phyloP scores from a whole-genome alignment of 2,113 vertebrate genomes.

The Gallinago undulata region DNA sequence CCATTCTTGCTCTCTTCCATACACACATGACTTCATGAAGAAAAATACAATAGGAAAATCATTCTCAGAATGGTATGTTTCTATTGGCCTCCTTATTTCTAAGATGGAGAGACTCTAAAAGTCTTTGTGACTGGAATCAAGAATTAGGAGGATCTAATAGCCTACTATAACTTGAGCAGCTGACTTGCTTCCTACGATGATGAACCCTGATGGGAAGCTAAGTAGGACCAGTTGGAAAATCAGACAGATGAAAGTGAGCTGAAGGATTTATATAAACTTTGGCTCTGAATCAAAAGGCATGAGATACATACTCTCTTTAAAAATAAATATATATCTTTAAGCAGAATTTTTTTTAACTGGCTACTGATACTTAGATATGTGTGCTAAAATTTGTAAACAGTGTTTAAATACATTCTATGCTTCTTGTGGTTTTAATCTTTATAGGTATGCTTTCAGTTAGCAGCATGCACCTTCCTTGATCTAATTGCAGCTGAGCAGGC shows the following conservation, averaged over 20 bases:
- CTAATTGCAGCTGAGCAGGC: constrained; percentile 21
- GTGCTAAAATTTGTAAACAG: not conserved
- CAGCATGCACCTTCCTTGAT: not conserved
- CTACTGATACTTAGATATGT: not conserved
- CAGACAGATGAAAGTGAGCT: not conserved
- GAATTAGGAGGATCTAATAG: not conserved
- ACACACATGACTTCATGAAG: not conserved
- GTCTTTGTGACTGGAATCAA: not conserved
- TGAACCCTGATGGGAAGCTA: not conserved
- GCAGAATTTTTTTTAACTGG: not conserved
- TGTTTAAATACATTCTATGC: not conserved
- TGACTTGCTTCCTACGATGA: not conserved
- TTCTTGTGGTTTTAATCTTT: not conserved
- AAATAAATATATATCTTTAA: not conserved
- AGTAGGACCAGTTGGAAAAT: not conserved
- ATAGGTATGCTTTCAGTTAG: not conserved
- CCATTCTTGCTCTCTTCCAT: not conserved
- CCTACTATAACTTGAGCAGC: not conserved
- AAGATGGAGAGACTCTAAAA: not conserved
- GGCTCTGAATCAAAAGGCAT: not conserved
- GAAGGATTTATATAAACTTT: not conserved
- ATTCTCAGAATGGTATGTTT: not conserved
- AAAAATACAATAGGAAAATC: not conserved
- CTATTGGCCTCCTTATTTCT: not conserved
- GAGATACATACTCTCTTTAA: not conserved